Evolutionary conservation across 2,888 invertebrate species (phyloP).

Genomic region (Hydrotaea cyrtoneurina): DNA sequence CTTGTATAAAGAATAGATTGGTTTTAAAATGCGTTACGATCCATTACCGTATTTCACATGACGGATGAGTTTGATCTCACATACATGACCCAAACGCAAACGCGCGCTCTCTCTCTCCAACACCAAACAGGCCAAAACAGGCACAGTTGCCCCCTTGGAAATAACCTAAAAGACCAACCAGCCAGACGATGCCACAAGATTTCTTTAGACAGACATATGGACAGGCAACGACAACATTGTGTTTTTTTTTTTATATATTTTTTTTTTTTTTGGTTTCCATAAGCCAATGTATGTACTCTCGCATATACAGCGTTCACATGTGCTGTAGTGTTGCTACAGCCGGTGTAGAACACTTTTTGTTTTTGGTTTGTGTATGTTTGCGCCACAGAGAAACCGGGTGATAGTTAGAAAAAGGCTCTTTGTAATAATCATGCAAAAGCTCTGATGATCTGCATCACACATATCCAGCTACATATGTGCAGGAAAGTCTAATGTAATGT

Average conservation of each 20-base stretch:
- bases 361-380: too few species aligned
- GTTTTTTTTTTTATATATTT: slow-evolving; percentile 6
- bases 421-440: neutral
- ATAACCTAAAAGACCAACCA: neutral
- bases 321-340: neutral
- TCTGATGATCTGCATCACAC: neutral
- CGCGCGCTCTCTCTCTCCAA: slow-evolving; percentile 28
- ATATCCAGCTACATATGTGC: neutral
- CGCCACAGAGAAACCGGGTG: slow-evolving; percentile 7
- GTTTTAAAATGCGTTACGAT: slow-evolving; percentile 68
- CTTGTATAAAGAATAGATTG: slow-evolving; percentile 63
- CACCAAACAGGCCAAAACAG: slow-evolving; percentile 2
- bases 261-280: too few species aligned
- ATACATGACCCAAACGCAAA: slow-evolving; percentile 76
- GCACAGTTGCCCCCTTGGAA: neutral
- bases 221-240: slow-evolving; percentile 60
- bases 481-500: slow-evolving; percentile 18
- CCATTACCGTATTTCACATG: slow-evolving; percentile 72
- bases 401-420: slow-evolving; percentile 25
- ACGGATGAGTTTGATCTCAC: slow-evolving; percentile 80
- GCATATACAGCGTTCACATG: neutral
- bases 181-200: neutral
- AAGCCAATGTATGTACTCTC: neutral
- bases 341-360: neutral
- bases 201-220: slow-evolving; percentile 46